Evolutionary conservation across 2,797 vertebrate genomes (phyloP).

Genomic region (Streptopelia turtur): DNA sequence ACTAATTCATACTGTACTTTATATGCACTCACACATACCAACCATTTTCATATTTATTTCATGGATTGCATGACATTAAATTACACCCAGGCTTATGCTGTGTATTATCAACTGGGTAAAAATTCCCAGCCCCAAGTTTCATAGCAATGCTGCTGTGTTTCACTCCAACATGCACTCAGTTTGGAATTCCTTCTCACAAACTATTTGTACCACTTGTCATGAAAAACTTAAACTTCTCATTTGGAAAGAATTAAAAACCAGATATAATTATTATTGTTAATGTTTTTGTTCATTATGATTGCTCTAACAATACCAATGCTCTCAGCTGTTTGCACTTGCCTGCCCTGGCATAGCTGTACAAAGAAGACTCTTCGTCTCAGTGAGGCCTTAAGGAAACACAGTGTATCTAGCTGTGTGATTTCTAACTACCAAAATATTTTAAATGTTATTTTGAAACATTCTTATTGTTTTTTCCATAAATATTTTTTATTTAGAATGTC

Average conservation of each 20-base stretch:
- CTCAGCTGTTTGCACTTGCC: neutral
- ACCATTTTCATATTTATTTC: neutral
- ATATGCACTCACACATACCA: neutral
- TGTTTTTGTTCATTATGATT: neutral
- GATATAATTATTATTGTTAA: constrained; percentile 18
- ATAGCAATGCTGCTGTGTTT: constrained; percentile 27
- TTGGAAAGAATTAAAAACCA: constrained; percentile 28
- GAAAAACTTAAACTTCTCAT: neutral
- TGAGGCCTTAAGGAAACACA: neutral
- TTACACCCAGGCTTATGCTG: constrained; percentile 11
- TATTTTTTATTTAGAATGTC: neutral
- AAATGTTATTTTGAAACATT: neutral
- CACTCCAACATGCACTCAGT: neutral
- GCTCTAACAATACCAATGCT: neutral
- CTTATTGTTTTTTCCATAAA: neutral
- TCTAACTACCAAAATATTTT: neutral
- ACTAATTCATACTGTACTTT: neutral
- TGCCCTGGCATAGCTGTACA: neutral
- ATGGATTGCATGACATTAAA: constrained; percentile 20
- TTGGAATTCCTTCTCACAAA: neutral
- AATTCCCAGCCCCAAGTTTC: neutral
- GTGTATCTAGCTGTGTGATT: neutral
- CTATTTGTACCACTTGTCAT: constrained; percentile 1
- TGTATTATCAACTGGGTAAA: neutral
- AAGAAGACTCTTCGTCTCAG: neutral